phyloP scores from a whole-genome alignment of 2,888 invertebrate species.

The Andrena haemorrhoa region DNA sequence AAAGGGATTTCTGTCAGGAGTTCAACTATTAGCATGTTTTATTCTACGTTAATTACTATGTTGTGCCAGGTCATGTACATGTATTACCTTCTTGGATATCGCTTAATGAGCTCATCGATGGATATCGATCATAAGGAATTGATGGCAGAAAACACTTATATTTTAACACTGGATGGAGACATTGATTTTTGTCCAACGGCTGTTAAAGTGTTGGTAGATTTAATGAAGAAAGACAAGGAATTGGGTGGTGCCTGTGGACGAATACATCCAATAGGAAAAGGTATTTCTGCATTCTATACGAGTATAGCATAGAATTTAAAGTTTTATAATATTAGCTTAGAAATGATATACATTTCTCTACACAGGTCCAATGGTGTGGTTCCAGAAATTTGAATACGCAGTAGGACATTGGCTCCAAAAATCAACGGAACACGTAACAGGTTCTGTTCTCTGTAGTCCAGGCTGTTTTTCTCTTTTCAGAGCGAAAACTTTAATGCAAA shows the following conservation, averaged over 20 bases:
- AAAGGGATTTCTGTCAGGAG: not conserved
- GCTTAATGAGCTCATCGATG: constrained; percentile 89
- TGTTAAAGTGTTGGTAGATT: constrained; percentile 91
- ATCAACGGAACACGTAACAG: constrained; percentile 95
- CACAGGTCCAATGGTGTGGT: constrained; percentile 93
- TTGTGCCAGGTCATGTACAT: constrained; percentile 92
- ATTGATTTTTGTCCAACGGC: constrained; percentile 94
- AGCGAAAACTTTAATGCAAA: constrained; percentile 95
- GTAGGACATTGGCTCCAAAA: constrained; percentile 97
- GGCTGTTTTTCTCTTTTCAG: constrained; percentile 97
- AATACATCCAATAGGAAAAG: constrained; percentile 93
- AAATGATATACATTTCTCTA: constrained; percentile 1
- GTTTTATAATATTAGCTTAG: not conserved
- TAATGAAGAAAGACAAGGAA: constrained; percentile 93
- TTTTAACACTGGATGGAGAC: constrained; percentile 95
- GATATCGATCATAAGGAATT: constrained; percentile 88
- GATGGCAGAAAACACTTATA: constrained; percentile 92
- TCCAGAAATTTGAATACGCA: constrained; percentile 95
- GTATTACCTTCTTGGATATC: constrained; percentile 95
- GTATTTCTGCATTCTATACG: constrained; percentile 66
- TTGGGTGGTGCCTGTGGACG: constrained; percentile 95
- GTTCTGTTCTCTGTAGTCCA: constrained; percentile 95
- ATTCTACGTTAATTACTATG: constrained; percentile 4
- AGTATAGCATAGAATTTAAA: not conserved
- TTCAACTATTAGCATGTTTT: not conserved